Evolutionary conservation across 2,888 invertebrate species (phyloP).

Genomic region (Tachina lurida): DNA sequence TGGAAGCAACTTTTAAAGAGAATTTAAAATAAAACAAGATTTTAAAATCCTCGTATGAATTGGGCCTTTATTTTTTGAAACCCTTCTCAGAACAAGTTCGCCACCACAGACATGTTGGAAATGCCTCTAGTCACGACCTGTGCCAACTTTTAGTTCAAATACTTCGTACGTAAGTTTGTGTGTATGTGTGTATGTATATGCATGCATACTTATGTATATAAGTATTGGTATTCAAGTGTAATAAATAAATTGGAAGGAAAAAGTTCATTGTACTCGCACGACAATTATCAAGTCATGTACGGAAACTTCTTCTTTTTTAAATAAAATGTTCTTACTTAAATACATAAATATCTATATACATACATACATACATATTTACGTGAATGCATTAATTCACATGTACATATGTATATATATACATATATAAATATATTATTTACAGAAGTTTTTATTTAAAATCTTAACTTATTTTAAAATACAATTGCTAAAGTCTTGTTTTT

Average conservation of each 20-base stretch:
- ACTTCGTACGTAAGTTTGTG: conserved; percentile 37
- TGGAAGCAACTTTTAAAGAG: too few relatives aligned
- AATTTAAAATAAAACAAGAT: too few relatives aligned
- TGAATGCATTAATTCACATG: too few relatives aligned
- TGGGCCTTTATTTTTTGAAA: not conserved
- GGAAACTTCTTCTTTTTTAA: not conserved
- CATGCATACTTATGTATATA: conserved; percentile 55
- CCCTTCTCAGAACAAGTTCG: not conserved
- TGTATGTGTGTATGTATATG: conserved; percentile 73
- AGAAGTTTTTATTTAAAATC: not conserved
- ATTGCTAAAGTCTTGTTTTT: not conserved
- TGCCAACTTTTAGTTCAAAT: conserved; percentile 75
- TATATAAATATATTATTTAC: not conserved
- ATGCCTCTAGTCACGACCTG: conserved; percentile 72
- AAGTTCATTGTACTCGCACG: conserved; percentile 68
- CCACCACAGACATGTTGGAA: conserved; percentile 51
- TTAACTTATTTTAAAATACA: too few relatives aligned
- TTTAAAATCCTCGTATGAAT: too few relatives aligned
- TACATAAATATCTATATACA: too few relatives aligned
- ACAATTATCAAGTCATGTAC: conserved; percentile 54
- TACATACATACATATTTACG: not conserved
- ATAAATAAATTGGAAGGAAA: conserved; percentile 48
- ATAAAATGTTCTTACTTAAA: too few relatives aligned
- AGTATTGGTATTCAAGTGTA: conserved; percentile 31
- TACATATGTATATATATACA: not conserved